phyloP scores from a whole-genome alignment of 2,113 vertebrate genomes.

The Rhinolophus ferrumequinum region DNA sequence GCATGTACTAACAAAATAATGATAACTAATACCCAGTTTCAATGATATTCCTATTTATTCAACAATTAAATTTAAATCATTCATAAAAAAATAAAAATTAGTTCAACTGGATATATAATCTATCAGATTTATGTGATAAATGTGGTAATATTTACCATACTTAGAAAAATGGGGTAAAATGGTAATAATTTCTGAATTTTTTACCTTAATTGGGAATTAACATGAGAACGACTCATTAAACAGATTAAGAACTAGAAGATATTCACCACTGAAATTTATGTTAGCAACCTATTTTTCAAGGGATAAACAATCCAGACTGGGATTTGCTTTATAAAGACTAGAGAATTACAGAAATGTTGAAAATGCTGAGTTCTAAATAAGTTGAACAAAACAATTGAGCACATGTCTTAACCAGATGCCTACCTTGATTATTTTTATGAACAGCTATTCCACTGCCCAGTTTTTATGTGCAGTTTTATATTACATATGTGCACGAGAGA shows the following conservation, averaged over 20 bases:
- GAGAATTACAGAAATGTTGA: slow-evolving; percentile 52
- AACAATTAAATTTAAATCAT: neutral
- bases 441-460: slow-evolving; percentile 54
- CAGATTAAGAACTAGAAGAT: slow-evolving; percentile 35
- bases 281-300: slow-evolving; percentile 54
- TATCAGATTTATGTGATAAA: neutral
- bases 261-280: slow-evolving; percentile 9
- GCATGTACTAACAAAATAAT: neutral
- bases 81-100: neutral
- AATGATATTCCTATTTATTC: neutral
- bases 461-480: slow-evolving; percentile 70
- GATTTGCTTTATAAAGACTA: slow-evolving; percentile 53
- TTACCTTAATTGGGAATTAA: neutral
- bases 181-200: neutral
- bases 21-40: neutral
- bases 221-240: neutral
- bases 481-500: slow-evolving; percentile 65
- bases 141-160: neutral
- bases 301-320: neutral
- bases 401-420: slow-evolving; percentile 75
- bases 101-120: neutral
- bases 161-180: neutral
- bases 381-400: slow-evolving; percentile 62
- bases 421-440: slow-evolving; percentile 78
- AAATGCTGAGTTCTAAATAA: slow-evolving; percentile 66